phyloP scores from a whole-genome alignment of 2,113 vertebrate genomes.

The Cyphomyrus plagiostoma region DNA sequence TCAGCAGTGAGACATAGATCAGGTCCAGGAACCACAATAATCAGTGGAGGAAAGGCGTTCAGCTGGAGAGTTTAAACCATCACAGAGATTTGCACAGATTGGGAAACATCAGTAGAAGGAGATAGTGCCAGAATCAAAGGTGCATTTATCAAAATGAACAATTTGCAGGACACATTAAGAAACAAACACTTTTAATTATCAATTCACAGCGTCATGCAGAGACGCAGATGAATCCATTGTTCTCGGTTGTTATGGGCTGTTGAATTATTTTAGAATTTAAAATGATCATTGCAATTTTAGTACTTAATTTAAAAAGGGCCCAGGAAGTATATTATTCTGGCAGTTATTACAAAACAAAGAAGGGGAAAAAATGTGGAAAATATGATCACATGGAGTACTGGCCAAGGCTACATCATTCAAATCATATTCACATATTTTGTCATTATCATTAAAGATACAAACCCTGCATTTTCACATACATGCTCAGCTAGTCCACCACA shows the following conservation, averaged over 20 bases:
- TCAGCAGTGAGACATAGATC: background rate
- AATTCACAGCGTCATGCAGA: background rate
- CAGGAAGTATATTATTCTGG: background rate
- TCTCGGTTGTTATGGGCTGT: background rate
- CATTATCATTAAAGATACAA: background rate
- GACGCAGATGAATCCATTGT: background rate
- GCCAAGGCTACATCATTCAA: background rate
- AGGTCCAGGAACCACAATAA: background rate
- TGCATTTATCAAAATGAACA: background rate
- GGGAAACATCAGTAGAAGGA: too few relatives aligned
- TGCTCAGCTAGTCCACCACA: background rate
- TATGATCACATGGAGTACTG: background rate
- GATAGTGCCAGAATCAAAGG: background rate
- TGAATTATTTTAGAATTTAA: background rate
- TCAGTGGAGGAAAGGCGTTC: background rate
- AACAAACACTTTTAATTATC: background rate
- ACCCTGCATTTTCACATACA: too few relatives aligned
- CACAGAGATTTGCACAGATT: too few relatives aligned
- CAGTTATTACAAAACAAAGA: background rate
- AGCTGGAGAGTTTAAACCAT: background rate
- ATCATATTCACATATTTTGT: background rate
- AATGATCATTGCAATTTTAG: background rate
- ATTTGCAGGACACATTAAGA: background rate
- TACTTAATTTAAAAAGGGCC: background rate
- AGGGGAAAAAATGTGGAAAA: background rate